These are phyloP conservation scores for Tipula helvola DNA, from an alignment of 2,888 invertebrate genomes.

Conservation along the genomic window DNA sequence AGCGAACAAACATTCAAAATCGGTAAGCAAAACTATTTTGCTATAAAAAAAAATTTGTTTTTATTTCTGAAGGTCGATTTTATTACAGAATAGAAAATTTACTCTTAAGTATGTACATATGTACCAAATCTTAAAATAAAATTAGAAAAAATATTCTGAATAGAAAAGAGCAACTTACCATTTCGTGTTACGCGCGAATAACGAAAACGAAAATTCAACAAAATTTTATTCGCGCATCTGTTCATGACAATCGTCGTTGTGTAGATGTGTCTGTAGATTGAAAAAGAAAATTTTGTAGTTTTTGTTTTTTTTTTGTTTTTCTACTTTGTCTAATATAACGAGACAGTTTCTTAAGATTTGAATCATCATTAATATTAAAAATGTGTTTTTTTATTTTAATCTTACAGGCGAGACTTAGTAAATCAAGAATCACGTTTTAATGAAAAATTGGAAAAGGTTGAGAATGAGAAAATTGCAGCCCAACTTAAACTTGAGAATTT, in stretches of 20 bases:
- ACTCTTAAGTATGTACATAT: not conserved
- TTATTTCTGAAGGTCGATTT: not conserved
- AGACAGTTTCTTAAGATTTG: not conserved
- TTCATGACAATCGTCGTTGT: not conserved
- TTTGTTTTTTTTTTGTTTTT: not conserved
- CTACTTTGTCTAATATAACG: not conserved
- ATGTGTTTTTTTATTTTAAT: conserved; percentile 12
- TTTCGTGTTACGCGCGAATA: not conserved
- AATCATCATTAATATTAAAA: not conserved
- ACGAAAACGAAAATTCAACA: not conserved
- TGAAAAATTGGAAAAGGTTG: conserved; percentile 31
- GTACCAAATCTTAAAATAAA: not conserved
- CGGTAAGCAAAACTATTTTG: not conserved
- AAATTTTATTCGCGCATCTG: not conserved
- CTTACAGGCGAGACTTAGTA: conserved; percentile 31
- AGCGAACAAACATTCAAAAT: not conserved
- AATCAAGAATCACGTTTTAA: conserved; percentile 30
- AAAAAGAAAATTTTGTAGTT: too few relatives aligned
- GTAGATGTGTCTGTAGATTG: not conserved
- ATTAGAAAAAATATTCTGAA: not conserved
- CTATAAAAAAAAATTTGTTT: not conserved
- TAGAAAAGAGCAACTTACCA: not conserved
- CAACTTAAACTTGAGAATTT: conserved; percentile 29
- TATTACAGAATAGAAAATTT: not conserved
- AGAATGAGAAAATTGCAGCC: conserved; percentile 28